A percentile compares a stretch with the other conserved stretches of the same genome.
These are phyloP conservation scores for Heteractis magnifica DNA, from an alignment of 92 coral and sea anemone genomes.

Conservation along the genomic window DNA sequence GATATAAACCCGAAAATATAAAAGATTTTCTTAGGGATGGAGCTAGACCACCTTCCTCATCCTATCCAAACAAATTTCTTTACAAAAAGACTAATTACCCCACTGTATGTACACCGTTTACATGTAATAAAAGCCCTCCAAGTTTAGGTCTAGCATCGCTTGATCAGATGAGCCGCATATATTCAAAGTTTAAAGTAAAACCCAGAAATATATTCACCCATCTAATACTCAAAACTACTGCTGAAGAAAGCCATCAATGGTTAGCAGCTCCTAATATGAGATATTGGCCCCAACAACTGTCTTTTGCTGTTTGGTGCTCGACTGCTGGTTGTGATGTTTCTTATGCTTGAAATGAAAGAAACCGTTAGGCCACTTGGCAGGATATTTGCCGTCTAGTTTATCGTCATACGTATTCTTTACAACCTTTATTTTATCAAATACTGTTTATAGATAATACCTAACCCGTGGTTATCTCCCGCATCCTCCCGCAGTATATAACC, in stretches of 20 bases:
- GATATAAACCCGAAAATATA: constrained; percentile 13
- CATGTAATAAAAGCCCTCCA: no score
- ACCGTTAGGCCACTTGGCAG: not conserved
- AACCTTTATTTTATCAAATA: no score
- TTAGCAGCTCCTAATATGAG: constrained; percentile 37
- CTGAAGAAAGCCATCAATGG: constrained; percentile 27
- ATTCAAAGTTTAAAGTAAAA: no score
- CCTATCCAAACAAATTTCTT: not conserved
- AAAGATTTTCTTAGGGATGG: constrained; percentile 8
- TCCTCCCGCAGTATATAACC: no score
- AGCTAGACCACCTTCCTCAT: no score
- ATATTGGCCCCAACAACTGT: constrained; percentile 56
- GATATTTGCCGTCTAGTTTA: no score
- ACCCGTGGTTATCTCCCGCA: no score
- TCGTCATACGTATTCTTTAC: constrained; percentile 55
- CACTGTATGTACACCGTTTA: no score
- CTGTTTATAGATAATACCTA: no score
- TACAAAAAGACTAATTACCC: no score
- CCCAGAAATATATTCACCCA: constrained; percentile 30
- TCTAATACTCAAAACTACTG: not conserved
- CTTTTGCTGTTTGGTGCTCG: constrained; percentile 49
- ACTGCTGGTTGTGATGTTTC: constrained; percentile 44
- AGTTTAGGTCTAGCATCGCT: no score
- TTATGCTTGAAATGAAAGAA: not conserved
- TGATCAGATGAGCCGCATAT: constrained; percentile 4